Conservation (phyloP, 2,888 invertebrate species). For the Lumbricus terrestris region DNA sequence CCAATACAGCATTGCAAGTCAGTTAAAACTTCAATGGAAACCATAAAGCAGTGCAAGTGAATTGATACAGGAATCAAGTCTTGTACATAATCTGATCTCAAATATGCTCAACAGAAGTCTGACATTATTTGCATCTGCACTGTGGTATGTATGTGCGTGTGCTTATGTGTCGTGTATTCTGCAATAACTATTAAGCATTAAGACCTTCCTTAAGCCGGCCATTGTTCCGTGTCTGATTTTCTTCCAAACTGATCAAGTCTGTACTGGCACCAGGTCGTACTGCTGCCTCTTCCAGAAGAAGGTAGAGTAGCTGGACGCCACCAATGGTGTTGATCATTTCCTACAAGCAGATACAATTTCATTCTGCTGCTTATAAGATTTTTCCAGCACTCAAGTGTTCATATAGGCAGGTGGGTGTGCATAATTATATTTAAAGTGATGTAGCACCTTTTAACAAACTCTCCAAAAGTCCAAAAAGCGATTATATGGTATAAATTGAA, state of each 20-base stretch:
- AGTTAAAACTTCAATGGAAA: neutral
- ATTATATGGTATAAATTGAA: too few relatives aligned
- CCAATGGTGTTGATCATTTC: slow-evolving; percentile 65
- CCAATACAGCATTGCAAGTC: neutral
- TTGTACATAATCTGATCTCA: neutral
- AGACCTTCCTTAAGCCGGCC: neutral
- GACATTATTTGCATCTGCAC: neutral
- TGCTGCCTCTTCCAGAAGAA: slow-evolving; percentile 63
- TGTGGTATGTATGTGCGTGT: neutral
- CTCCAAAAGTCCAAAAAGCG: too few relatives aligned
- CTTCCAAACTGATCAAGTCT: neutral
- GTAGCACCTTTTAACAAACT: too few relatives aligned
- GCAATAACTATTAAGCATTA: neutral
- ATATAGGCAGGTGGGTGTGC: too few relatives aligned
- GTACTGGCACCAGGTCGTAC: neutral
- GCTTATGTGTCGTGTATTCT: neutral
- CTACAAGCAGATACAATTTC: slow-evolving; percentile 39
- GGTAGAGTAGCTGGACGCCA: slow-evolving; percentile 66
- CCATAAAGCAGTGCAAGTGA: neutral
- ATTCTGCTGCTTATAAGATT: neutral
- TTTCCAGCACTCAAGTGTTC: too few relatives aligned
- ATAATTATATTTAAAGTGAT: too few relatives aligned
- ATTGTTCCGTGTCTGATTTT: neutral
- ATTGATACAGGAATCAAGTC: neutral
- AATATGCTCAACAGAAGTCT: neutral